Conservation (phyloP, 2,888 invertebrate genomes). For the Sialis fuliginosa region DNA sequence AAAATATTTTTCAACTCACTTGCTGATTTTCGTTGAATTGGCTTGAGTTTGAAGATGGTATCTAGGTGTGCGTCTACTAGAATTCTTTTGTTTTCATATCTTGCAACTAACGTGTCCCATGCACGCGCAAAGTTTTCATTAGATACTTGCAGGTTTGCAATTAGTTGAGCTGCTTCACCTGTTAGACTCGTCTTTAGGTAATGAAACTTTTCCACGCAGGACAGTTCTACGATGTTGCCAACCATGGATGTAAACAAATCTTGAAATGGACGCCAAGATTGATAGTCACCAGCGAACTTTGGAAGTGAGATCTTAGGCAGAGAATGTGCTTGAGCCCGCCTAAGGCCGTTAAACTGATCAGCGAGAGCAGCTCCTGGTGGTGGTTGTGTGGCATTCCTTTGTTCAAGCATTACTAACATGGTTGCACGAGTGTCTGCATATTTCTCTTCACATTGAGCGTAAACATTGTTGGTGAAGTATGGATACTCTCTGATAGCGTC, state of each 20-base stretch:
- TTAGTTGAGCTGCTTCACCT: constrained; percentile 7
- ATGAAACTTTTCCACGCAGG: constrained; percentile 8
- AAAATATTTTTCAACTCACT: background rate
- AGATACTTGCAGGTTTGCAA: constrained; percentile 6
- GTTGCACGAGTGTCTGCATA: background rate
- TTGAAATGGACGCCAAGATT: constrained; percentile 5
- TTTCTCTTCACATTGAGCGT: background rate
- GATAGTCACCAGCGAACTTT: constrained; percentile 2
- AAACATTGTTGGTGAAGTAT: background rate
- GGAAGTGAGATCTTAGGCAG: constrained; percentile 6
- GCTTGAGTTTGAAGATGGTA: constrained; percentile 4
- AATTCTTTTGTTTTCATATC: constrained; percentile 9
- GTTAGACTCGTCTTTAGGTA: constrained; percentile 8
- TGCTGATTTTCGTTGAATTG: background rate
- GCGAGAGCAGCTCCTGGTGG: background rate
- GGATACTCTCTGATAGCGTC: background rate
- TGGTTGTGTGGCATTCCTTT: background rate
- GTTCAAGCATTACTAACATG: background rate
- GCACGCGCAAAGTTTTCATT: constrained; percentile 7
- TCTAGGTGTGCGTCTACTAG: constrained; percentile 7
- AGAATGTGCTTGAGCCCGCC: background rate
- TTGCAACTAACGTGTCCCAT: constrained; percentile 7
- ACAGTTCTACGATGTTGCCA: constrained; percentile 2
- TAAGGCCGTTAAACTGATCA: background rate
- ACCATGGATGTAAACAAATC: constrained; percentile 8